These are phyloP conservation scores for Chaetogeoica ovagalla DNA, from an alignment of 2,888 invertebrate species.

Conservation along the genomic window DNA sequence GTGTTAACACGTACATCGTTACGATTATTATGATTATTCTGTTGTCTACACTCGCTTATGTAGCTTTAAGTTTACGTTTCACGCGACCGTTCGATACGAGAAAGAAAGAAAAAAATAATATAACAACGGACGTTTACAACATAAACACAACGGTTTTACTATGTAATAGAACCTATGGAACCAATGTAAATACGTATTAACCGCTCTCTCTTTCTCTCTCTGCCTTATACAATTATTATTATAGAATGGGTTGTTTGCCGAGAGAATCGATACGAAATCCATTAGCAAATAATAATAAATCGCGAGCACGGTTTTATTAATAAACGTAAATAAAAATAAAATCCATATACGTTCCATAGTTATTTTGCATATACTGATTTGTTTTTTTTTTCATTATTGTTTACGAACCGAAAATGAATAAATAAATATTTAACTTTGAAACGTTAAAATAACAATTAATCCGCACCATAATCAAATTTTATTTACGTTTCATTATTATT, in stretches of 20 bases:
- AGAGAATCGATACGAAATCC: conserved; percentile 14
- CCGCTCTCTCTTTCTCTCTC: neutral
- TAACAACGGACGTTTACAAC: neutral
- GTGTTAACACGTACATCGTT: too few species aligned
- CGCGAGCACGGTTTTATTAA: neutral
- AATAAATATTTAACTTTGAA: too few species aligned
- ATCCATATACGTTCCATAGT: too few species aligned
- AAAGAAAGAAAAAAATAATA: neutral
- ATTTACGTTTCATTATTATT: too few species aligned
- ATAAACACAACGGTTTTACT: neutral
- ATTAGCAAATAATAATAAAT: conserved; percentile 23
- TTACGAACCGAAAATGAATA: neutral
- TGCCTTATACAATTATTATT: too few species aligned
- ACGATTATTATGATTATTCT: too few species aligned
- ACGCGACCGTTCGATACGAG: neutral
- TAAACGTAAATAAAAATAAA: neutral
- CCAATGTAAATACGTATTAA: neutral
- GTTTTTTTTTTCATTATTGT: neutral
- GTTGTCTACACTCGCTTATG: too few species aligned
- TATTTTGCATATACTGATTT: too few species aligned
- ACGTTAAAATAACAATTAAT: too few species aligned
- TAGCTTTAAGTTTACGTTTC: neutral
- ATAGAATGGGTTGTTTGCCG: neutral
- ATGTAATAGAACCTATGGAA: neutral
- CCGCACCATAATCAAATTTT: too few species aligned